Conservation (phyloP, 2,888 invertebrate species). For the Orthosia cruda region DNA sequence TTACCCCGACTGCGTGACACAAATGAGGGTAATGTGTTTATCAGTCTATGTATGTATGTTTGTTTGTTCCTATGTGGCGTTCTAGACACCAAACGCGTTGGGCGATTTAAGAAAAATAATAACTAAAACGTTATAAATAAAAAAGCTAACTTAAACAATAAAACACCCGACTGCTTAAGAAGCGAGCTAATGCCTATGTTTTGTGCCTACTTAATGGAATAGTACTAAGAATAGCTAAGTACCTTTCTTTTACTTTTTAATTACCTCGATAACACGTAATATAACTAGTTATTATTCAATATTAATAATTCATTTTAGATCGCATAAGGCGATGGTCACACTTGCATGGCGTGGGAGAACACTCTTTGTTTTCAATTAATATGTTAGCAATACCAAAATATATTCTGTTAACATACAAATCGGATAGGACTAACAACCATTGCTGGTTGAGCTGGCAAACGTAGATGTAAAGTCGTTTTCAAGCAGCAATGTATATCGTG, state of each 20-base stretch:
- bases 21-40: too few relatives aligned
- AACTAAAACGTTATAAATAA: too few relatives aligned
- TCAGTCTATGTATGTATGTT: too few relatives aligned
- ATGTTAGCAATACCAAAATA: constrained; percentile 39
- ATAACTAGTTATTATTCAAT: constrained; percentile 44
- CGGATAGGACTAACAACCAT: not conserved
- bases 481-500: constrained; percentile 41
- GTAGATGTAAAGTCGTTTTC: not conserved
- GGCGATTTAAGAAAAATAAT: too few relatives aligned
- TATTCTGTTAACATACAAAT: not conserved
- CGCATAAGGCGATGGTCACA: constrained; percentile 77
- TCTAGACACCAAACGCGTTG: too few relatives aligned
- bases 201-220: not conserved
- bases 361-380: constrained; percentile 72
- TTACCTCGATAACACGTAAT: constrained; percentile 20
- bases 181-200: not conserved
- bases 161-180: too few relatives aligned
- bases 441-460: not conserved
- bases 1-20: too few relatives aligned
- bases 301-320: constrained; percentile 68
- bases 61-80: too few relatives aligned
- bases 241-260: constrained; percentile 18
- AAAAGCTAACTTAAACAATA: too few relatives aligned
- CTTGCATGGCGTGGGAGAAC: constrained; percentile 79
- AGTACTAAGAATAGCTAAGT: not conserved